Base-by-base conservation (phyloP, 2,888 invertebrate genomes). In the Sphaerophoria rueppellii region DNA sequence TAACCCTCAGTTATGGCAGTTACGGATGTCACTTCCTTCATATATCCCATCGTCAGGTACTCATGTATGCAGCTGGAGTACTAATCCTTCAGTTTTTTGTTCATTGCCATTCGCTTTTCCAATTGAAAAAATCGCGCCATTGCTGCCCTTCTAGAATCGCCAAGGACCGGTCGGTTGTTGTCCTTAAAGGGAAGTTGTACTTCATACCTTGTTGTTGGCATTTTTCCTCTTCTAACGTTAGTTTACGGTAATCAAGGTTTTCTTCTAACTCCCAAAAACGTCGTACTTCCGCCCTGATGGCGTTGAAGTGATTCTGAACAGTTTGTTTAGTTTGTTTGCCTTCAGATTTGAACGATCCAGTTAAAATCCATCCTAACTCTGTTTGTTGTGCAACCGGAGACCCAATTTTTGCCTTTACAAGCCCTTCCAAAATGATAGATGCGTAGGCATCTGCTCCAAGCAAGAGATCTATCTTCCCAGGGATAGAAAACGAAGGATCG, bases 251-350 rank as follows among this genome's bases (percentile, higher is more conserved):
- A 24, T 61, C 40, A 9, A 61, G 43, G 12, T 61, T 61, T 61
- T 61, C 61, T 61, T 67, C 67, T 7, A 67, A 16, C 37, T 67
- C 52, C 57, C 63, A 78, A 58, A 78, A 78, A 35, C 37, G 16
- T 4, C 34, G 52, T 0, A 70, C n/a, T 76, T 70, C 35, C 4
- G 3, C n/a, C 24, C 35, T 58, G 9, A 67, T 6, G 4, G 65
- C 12, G 4, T 63, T 78, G 7, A 61, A 46, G 12, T 76, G 77
- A 46, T 11, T 73, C 40, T 71, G 72, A 4, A 79, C 67, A 4
- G 24, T 60, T 5, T 34, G 4, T 6, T 11, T n/a, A 1, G 12
- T 52, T 43, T 11, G 1, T 43, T 52, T 34, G 9, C 2, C 5
- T 12, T 4, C 9, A 7, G 9, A 32, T 6, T 24, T 54, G 3